Evolutionary conservation across 2,113 vertebrate genomes (phyloP).

Genomic region (Phyllostomus discolor): DNA sequence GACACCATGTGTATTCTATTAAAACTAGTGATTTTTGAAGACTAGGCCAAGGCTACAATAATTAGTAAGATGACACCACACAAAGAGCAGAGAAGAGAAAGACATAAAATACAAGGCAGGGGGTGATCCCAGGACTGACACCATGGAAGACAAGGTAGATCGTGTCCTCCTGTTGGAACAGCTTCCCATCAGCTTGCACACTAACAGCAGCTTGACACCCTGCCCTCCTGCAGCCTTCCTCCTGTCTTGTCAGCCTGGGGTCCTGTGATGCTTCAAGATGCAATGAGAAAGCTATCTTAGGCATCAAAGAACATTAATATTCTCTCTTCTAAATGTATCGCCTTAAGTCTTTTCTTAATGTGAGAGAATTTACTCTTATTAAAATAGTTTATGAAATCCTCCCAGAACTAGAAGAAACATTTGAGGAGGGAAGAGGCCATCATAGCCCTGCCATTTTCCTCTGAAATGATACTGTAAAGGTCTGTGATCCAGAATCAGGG

Average conservation of each 20-base stretch:
- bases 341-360: background rate
- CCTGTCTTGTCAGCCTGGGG: background rate
- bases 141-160: background rate
- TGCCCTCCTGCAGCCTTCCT: background rate
- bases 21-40: background rate
- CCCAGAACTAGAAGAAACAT: background rate
- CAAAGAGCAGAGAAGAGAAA: background rate
- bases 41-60: background rate
- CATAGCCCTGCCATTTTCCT: background rate
- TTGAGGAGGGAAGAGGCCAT: background rate
- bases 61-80: background rate
- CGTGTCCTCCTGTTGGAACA: no score
- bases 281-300: background rate
- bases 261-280: background rate
- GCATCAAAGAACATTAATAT: background rate
- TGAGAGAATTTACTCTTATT: background rate
- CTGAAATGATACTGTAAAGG: background rate
- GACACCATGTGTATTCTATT: background rate
- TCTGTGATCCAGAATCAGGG: background rate
- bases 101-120: background rate
- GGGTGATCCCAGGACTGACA: background rate
- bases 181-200: background rate
- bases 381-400: background rate
- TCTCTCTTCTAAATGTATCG: background rate
- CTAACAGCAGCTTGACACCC: background rate